Base-by-base conservation (phyloP, 2,888 invertebrate genomes). In the Dastarcus helophoroides region DNA sequence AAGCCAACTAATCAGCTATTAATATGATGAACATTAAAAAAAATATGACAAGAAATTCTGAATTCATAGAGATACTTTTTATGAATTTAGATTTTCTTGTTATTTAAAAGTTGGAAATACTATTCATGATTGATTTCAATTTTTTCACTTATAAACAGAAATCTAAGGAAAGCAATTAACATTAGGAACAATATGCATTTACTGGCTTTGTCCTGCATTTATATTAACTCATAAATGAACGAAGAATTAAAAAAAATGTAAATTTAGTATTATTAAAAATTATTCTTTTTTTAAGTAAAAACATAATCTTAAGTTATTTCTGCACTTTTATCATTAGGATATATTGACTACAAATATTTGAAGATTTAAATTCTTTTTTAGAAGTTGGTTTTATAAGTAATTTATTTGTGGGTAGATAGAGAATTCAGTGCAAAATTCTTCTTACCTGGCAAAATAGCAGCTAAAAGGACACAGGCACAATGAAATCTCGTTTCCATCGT, bases 401-500 rank as follows among this genome's bases (percentile, higher is more conserved):
- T 7, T 19, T 19, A 19, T 19, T 6, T 19, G 19, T 19, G n/a
- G 6, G 19, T 19, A n/a, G 6, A 19, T 7, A 6, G 7, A 19
- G 19, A 7, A 19, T 7, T n/a, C 6, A 19, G n/a, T 19, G 19
- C 19, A 8, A 15, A 22, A 26, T 29, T 14, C 29, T 21, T 35
- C 43, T 19, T 51, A 51, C 51, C 51, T 46, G 51, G 41, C 29
- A 51, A 33, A 19, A 41, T 35, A 31, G 44, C 41, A 33, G 41
- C 46, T 29, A 50, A 33, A 35, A 47, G 42, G 41, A 47, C 47
- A 42, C 37, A 43, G 37, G 38, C 32, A 41, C 46, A 47, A 44
- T 50, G 41, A 30, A 50, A 40, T 37, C 46, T 42, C 33, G 38
- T 43, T 43, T 48, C 48, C 43, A 47, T 49, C 38, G 34, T 40